phyloP scores from a whole-genome alignment of 2,797 vertebrate species.

The Sebastes itinus region DNA sequence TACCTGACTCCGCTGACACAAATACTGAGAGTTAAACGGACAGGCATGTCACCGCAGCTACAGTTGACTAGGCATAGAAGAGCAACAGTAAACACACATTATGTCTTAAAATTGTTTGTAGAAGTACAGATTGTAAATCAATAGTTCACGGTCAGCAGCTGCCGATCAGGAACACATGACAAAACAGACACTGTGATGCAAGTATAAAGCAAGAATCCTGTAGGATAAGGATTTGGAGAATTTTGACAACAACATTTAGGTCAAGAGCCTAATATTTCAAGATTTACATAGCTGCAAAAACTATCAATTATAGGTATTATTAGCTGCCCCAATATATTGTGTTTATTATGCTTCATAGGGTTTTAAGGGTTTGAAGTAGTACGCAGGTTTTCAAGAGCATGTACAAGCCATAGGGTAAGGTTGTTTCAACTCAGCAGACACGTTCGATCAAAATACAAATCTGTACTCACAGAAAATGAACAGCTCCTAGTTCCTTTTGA shows the following conservation, averaged over 20 bases:
- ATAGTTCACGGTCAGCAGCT: background rate
- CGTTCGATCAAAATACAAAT: constrained; percentile 14
- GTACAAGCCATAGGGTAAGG: background rate
- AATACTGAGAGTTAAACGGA: constrained; percentile 39
- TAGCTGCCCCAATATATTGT: background rate
- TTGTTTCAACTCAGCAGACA: background rate
- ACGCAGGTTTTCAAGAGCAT: background rate
- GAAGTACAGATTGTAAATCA: background rate
- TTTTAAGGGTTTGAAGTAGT: background rate
- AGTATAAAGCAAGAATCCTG: background rate
- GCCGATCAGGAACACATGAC: background rate
- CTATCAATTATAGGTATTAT: accelerated
- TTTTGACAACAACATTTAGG: background rate
- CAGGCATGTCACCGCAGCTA: constrained; percentile 13
- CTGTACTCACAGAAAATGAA: constrained; percentile 67
- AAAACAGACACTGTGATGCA: background rate
- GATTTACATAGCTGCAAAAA: background rate
- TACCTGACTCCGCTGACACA: constrained; percentile 70
- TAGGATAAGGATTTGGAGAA: background rate
- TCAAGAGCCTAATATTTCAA: background rate
- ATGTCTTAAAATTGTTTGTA: background rate
- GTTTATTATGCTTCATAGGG: background rate
- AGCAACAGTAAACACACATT: constrained; percentile 30
- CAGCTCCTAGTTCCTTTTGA: constrained; percentile 11
- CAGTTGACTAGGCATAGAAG: constrained; percentile 37